Evolutionary conservation across 2,888 invertebrate species (phyloP).

Genomic region (Koerneria pararmatus): DNA sequence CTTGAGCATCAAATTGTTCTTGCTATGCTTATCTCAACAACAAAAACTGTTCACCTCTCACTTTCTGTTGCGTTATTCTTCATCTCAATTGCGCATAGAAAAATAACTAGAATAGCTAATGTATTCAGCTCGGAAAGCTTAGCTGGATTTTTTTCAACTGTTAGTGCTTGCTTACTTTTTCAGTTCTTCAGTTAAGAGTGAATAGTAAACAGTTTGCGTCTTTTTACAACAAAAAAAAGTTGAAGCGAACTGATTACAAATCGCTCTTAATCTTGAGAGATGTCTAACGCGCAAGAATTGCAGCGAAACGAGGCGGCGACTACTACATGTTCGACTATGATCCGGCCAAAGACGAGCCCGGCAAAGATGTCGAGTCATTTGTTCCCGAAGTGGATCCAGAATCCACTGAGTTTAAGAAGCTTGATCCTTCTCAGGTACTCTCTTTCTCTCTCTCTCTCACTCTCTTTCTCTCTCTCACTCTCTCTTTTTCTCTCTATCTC

Average conservation of each 20-base stretch:
- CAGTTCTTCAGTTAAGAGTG: too few species aligned
- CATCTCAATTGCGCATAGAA: too few species aligned
- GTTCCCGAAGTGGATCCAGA: constrained; percentile 55
- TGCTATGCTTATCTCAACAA: too few species aligned
- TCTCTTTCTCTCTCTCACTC: not conserved
- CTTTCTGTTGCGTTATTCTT: too few species aligned
- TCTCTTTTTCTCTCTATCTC: constrained; percentile 7
- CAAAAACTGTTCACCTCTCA: too few species aligned
- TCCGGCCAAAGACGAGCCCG: constrained; percentile 51
- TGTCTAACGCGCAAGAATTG: constrained; percentile 44
- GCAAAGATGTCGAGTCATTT: constrained; percentile 46
- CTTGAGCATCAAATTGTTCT: too few species aligned
- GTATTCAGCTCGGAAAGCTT: too few species aligned
- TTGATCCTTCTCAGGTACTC: constrained; percentile 54
- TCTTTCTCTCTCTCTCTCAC: not conserved
- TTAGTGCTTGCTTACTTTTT: too few species aligned
- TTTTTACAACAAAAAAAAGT: too few species aligned
- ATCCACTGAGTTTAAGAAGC: constrained; percentile 45
- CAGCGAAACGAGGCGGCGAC: constrained; percentile 94
- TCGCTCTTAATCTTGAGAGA: not conserved
- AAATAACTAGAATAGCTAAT: too few species aligned
- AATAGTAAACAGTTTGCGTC: too few species aligned
- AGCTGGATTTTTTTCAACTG: too few species aligned
- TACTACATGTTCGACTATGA: constrained; percentile 97
- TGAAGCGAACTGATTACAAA: not conserved